Conservation (phyloP, 2,113 vertebrate genomes). For the Diadophis punctatus region DNA sequence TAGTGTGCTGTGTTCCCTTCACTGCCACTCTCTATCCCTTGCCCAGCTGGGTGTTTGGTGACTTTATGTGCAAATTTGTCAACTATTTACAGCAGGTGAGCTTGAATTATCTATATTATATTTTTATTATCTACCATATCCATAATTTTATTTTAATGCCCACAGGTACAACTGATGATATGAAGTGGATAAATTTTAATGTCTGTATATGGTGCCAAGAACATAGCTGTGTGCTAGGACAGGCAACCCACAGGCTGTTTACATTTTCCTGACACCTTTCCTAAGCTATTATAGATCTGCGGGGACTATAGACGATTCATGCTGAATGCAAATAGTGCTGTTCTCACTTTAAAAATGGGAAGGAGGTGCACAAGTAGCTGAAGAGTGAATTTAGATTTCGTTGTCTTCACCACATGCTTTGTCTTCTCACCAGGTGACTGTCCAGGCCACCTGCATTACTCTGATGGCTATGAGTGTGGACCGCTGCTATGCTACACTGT, state of each 20-base stretch:
- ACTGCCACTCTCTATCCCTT: slow-evolving; percentile 57
- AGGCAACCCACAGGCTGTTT: not conserved
- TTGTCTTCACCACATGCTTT: not conserved
- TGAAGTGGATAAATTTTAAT: not conserved
- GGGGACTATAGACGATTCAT: not conserved
- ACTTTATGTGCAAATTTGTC: slow-evolving; percentile 59
- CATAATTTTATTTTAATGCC: not conserved
- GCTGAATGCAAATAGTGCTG: not conserved
- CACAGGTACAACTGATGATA: not conserved
- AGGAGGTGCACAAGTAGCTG: not conserved
- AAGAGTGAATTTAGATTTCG: not conserved
- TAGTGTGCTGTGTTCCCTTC: slow-evolving; percentile 57
- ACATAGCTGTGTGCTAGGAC: not conserved
- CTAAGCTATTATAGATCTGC: not conserved
- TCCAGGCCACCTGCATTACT: slow-evolving; percentile 43
- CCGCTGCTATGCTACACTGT: slow-evolving; percentile 38
- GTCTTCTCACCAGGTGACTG: slow-evolving; percentile 14
- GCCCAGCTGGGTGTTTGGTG: slow-evolving; percentile 56
- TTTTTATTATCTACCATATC: not conserved
- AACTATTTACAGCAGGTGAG: slow-evolving; percentile 58
- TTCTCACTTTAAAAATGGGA: not conserved
- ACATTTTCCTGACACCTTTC: not conserved
- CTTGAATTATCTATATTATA: not conserved
- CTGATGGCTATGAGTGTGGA: slow-evolving; percentile 31
- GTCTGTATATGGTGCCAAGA: not conserved